Conservation (phyloP, 2,797 vertebrate genomes). For the Phylloscopus collybita region DNA sequence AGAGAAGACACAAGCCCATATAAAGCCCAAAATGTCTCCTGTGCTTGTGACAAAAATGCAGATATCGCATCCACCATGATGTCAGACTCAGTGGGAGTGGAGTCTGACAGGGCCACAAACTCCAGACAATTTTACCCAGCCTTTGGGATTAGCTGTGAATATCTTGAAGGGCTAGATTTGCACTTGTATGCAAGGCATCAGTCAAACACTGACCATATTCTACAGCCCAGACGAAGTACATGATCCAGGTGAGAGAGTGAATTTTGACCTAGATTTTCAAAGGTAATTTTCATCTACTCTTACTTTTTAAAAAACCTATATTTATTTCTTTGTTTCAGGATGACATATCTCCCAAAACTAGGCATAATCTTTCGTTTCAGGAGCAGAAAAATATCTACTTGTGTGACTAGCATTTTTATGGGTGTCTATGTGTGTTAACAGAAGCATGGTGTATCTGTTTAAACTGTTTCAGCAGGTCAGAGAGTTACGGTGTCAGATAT, state of each 20-base stretch:
- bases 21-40: background rate
- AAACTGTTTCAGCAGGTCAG: constrained; percentile 13
- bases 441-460: background rate
- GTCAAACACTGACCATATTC: background rate
- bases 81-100: background rate
- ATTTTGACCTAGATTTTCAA: background rate
- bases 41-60: background rate
- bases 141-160: background rate
- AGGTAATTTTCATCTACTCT: background rate
- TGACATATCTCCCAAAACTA: background rate
- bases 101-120: background rate
- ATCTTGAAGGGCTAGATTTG: background rate
- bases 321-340: background rate
- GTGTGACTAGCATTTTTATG: background rate
- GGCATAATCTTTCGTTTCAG: background rate
- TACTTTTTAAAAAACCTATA: background rate
- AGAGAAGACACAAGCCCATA: background rate
- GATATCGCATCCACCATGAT: background rate
- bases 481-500: constrained; percentile 28
- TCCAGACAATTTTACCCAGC: background rate
- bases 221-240: background rate
- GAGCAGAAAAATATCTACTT: background rate
- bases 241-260: background rate
- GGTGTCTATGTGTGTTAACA: background rate
- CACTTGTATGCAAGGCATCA: background rate